Conservation (phyloP, 2,888 invertebrate species). For the Diplolepis rosae region DNA sequence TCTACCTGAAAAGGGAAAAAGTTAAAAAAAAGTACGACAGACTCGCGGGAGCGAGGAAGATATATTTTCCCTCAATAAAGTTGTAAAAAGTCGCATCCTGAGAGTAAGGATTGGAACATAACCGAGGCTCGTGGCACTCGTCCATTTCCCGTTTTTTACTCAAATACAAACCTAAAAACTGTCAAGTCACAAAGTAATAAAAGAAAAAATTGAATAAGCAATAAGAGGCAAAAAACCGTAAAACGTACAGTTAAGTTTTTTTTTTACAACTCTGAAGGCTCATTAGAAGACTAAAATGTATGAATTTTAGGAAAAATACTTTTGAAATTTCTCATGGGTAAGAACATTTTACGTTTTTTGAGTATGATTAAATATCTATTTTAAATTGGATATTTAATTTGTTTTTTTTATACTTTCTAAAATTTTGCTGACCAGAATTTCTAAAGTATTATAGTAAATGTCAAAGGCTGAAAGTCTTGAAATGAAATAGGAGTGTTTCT, state of each 20-base stretch:
- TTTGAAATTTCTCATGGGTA: neutral
- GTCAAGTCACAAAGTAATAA: constrained; percentile 9
- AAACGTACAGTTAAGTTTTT: constrained; percentile 22
- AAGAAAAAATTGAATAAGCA: constrained; percentile 22
- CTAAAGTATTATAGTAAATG: no score
- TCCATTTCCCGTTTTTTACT: neutral
- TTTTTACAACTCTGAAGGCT: constrained; percentile 15
- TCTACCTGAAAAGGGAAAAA: neutral
- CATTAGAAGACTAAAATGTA: neutral
- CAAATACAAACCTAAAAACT: neutral
- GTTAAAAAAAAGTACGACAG: constrained; percentile 46
- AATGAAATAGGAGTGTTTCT: neutral
- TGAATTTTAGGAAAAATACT: neutral
- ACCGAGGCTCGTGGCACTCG: neutral
- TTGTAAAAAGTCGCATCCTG: constrained; percentile 6
- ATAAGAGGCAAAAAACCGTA: constrained; percentile 24
- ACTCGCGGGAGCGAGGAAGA: constrained; percentile 30
- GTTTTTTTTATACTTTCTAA: no score
- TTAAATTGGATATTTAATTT: no score
- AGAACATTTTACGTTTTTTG: neutral
- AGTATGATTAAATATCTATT: no score
- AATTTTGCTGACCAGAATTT: no score
- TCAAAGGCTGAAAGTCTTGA: neutral
- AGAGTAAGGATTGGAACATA: constrained; percentile 26
- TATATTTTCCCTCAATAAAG: constrained; percentile 30